Conservation (phyloP, 1,140 invertebrate genomes). For the Rhopalosiphum padi region DNA sequence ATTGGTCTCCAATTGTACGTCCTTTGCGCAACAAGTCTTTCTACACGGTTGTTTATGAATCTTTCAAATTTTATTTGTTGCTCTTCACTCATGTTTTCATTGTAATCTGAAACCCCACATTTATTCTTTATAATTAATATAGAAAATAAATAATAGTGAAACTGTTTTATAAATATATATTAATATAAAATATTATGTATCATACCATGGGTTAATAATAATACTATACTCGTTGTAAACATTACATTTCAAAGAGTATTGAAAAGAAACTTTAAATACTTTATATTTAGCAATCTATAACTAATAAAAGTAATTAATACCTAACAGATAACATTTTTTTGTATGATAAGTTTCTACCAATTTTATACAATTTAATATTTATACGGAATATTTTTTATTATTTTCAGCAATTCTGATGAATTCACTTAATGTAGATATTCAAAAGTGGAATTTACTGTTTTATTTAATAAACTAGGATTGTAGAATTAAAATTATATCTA, state of each 20-base stretch:
- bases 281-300: not conserved
- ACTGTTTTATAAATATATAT: not conserved
- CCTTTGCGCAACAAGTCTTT: conserved; percentile 67
- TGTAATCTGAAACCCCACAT: not conserved
- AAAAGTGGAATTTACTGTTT: not conserved
- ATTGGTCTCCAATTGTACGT: conserved; percentile 78
- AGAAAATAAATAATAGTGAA: not conserved
- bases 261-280: not conserved
- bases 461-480: not conserved
- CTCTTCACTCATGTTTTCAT: conserved; percentile 63
- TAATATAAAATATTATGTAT: not conserved
- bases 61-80: conserved; percentile 61
- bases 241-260: not conserved
- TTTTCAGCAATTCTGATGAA: not conserved
- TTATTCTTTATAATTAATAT: not conserved
- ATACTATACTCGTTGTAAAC: not conserved
- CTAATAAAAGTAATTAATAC: not conserved
- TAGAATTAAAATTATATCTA: not conserved
- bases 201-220: not conserved
- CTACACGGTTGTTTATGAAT: conserved; percentile 59
- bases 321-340: not conserved
- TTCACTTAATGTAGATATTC: not conserved
- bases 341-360: not conserved
- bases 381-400: not conserved
- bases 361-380: not conserved